Base-by-base conservation (phyloP, 2,797 vertebrate species). In the Karalla daura region DNA sequence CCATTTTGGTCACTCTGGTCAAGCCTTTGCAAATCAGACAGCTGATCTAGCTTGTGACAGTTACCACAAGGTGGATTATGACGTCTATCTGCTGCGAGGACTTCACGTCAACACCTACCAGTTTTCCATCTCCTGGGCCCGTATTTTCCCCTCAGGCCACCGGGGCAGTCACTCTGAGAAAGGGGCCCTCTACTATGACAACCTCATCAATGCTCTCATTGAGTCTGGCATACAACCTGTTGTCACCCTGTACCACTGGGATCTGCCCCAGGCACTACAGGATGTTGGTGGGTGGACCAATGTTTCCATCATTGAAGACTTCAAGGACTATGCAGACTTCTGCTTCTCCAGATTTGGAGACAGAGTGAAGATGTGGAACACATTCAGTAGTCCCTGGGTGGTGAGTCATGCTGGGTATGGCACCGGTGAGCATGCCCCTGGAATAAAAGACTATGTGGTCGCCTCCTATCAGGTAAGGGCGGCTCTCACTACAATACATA, bases 41-140 rank as follows among this genome's bases (percentile, higher is more conserved):
- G 91, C 95, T 27, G 92, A 96, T 0, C 78, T 96, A 60, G 95
- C 96, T 13, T 95, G 94, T 63, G 96, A 99, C 88, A 97, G 96
- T 83, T 98, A 96, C 86, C 86, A 96, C 79, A 97, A 98, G 83
- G 91, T 90, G 24, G 93, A 93, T 51, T 94, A 94, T 30, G 97
- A 98, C 0, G 40, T 95, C 15, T 94, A 95, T 73, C 92, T 98
- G 1, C 94, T 98, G 10, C 92, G 94, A 15, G 95, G 96, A 64
- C 93, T 98, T 75, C 85, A 59, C 15, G 84, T 92, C 28, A 91
- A 95, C 10, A 84, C 95, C 63, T 97, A 95, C 81, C 96, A 98
- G 84, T 98, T 99, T 86, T 98, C 97, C 54, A 91, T 99, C 52
- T 98, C 97, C 59, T 99, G 97, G 98, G 91, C 96, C 27, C 94